Evolutionary conservation across 2,888 invertebrate species (phyloP).

Genomic region (Papilio demoleus): DNA sequence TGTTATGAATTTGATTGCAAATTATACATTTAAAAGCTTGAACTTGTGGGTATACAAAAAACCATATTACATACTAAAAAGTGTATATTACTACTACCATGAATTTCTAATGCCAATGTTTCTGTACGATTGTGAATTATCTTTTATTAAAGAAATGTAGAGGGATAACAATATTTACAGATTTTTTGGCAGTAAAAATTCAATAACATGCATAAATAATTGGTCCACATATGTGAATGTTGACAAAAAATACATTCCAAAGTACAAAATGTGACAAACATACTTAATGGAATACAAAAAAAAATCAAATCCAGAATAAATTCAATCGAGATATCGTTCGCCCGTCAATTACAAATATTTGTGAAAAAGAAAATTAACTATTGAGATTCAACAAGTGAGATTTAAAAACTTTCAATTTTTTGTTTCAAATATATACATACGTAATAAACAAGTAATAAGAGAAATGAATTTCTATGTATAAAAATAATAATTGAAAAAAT

Average conservation of each 20-base stretch:
- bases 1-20: background rate
- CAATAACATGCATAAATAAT: too few species aligned
- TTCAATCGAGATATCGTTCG: background rate
- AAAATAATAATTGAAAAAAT: background rate
- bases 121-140: too few species aligned
- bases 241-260: constrained; percentile 4
- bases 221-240: background rate
- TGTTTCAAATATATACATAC: constrained; percentile 16
- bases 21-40: background rate
- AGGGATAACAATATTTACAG: background rate
- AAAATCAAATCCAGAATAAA: background rate
- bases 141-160: background rate
- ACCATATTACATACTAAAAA: background rate
- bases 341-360: background rate
- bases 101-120: background rate
- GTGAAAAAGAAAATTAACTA: background rate
- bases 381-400: constrained; percentile 18
- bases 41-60: background rate
- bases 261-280: background rate
- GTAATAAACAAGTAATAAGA: background rate
- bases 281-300: background rate
- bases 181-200: background rate
- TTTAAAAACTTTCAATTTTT: background rate
- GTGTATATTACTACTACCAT: background rate
- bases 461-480: background rate